Evolutionary conservation across 2,797 vertebrate genomes (phyloP).

Genomic region (Lindbergichthys nudifrons): DNA sequence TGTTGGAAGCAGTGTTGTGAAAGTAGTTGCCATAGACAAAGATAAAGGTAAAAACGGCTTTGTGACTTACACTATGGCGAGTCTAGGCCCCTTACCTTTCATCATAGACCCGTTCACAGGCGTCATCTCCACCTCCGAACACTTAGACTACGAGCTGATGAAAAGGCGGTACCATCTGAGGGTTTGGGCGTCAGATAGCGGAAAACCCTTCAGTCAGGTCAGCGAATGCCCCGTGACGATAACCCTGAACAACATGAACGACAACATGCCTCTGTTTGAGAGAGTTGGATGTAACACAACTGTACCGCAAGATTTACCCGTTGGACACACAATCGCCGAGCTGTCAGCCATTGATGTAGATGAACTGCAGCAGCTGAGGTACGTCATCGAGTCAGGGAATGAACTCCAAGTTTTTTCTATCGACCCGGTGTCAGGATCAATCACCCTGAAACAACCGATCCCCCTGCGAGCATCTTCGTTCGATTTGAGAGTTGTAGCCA

Average conservation of each 20-base stretch:
- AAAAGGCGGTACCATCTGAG: slow-evolving; percentile 90
- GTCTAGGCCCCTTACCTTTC: slow-evolving; percentile 87
- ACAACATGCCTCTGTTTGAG: slow-evolving; percentile 94
- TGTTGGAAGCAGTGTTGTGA: slow-evolving; percentile 89
- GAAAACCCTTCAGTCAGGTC: slow-evolving; percentile 91
- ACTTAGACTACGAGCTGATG: slow-evolving; percentile 96
- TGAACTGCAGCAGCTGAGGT: slow-evolving; percentile 92
- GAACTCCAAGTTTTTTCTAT: slow-evolving; percentile 90
- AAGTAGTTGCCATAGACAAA: slow-evolving; percentile 87
- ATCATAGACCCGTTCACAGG: slow-evolving; percentile 91
- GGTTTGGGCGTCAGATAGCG: slow-evolving; percentile 95
- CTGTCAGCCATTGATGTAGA: slow-evolving; percentile 94
- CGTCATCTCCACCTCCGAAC: slow-evolving; percentile 88
- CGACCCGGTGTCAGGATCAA: slow-evolving; percentile 87
- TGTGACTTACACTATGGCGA: slow-evolving; percentile 90
- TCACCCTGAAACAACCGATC: slow-evolving; percentile 85
- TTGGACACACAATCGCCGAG: slow-evolving; percentile 82
- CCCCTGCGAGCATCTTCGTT: slow-evolving; percentile 80
- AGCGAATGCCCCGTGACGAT: slow-evolving; percentile 90
- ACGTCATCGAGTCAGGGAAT: slow-evolving; percentile 91
- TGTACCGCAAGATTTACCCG: slow-evolving; percentile 84
- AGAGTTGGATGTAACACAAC: slow-evolving; percentile 91
- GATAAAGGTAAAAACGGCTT: slow-evolving; percentile 90
- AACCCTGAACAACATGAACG: slow-evolving; percentile 93
- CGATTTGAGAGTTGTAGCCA: slow-evolving; percentile 89